A percentile compares a stretch with the other conserved stretches of the same genome.
Conservation (phyloP, 2,888 invertebrate genomes). For the Tipula vernalis region DNA sequence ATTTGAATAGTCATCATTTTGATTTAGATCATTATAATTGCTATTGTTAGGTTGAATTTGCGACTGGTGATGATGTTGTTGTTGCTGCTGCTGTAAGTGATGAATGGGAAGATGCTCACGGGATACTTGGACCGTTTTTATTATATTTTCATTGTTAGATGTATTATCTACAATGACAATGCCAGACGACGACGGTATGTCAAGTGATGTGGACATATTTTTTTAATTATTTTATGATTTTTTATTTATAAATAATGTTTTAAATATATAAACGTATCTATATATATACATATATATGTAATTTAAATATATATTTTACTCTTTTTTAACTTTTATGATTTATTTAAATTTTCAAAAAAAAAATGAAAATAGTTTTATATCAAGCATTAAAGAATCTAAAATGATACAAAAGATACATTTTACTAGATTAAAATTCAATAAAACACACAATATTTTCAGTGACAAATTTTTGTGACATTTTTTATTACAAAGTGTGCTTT, state of each 20-base stretch:
- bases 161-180: constrained; percentile 29
- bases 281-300: not conserved
- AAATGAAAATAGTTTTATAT: not conserved
- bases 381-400: constrained; percentile 8
- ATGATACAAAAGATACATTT: not conserved
- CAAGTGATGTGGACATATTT: constrained; percentile 16
- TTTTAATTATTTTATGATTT: not conserved
- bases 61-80: not conserved
- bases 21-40: constrained; percentile 8
- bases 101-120: not conserved
- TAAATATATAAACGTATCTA: too few relatives aligned
- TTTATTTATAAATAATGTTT: not conserved
- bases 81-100: not conserved
- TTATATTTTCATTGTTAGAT: constrained; percentile 15
- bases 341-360: not conserved
- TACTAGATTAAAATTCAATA: not conserved
- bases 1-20: not conserved
- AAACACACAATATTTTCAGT: not conserved
- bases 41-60: not conserved
- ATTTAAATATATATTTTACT: not conserved
- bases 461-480: not conserved
- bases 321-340: not conserved
- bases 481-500: not conserved
- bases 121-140: not conserved
- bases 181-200: constrained; percentile 28